Evolutionary conservation across 2,888 invertebrate genomes (phyloP).

Genomic region (Dynastes maya): DNA sequence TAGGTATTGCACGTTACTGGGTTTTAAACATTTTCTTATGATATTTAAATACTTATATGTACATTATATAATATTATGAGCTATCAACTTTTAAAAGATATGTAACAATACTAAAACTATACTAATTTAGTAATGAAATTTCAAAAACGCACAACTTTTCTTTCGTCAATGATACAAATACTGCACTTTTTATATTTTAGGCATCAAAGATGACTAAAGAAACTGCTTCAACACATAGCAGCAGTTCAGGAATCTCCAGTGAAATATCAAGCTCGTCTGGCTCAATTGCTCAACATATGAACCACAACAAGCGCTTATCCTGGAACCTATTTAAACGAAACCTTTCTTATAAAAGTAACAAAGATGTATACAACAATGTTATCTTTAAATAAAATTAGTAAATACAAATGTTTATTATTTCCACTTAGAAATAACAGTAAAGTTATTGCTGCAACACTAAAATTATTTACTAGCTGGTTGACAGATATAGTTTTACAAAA

Average conservation of each 20-base stretch:
- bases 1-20: too few species aligned
- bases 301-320: slow-evolving; percentile 63
- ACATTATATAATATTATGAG: too few species aligned
- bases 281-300: slow-evolving; percentile 71
- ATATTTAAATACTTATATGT: too few species aligned
- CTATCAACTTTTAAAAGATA: too few species aligned
- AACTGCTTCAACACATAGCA: slow-evolving; percentile 74
- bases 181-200: slow-evolving; percentile 55
- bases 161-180: slow-evolving; percentile 67
- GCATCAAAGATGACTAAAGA: slow-evolving; percentile 69
- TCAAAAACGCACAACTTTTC: too few species aligned
- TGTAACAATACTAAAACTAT: too few species aligned
- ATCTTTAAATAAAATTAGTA: slow-evolving; percentile 64
- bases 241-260: slow-evolving; percentile 74
- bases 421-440: too few species aligned
- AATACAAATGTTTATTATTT: not conserved
- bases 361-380: slow-evolving; percentile 69
- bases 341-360: slow-evolving; percentile 70
- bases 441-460: too few species aligned
- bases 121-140: too few species aligned
- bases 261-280: slow-evolving; percentile 75
- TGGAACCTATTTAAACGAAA: slow-evolving; percentile 85
- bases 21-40: too few species aligned
- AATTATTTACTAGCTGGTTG: too few species aligned
- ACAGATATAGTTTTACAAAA: too few species aligned